These are phyloP conservation scores for Notolepis coatsorum DNA, from an alignment of 2,797 vertebrate species.

Conservation along the genomic window DNA sequence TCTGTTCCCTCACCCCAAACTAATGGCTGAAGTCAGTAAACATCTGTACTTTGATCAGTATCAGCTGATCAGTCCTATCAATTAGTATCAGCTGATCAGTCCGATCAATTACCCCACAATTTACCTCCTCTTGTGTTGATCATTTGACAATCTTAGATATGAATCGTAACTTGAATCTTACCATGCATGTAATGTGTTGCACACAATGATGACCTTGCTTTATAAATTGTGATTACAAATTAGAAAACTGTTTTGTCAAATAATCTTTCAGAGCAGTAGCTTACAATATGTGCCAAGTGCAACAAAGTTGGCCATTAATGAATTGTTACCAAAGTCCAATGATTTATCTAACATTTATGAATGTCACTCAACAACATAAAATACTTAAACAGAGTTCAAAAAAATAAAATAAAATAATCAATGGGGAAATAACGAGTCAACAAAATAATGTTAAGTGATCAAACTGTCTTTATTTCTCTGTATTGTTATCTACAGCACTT, in stretches of 20 bases:
- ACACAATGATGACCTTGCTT: background rate
- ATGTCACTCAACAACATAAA: slow-evolving; percentile 12
- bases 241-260: background rate
- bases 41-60: too few relatives aligned
- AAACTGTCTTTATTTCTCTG: slow-evolving; percentile 60
- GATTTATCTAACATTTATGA: slow-evolving; percentile 20
- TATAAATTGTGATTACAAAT: background rate
- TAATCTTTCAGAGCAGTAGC: background rate
- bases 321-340: slow-evolving; percentile 19
- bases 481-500: slow-evolving; percentile 42
- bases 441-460: slow-evolving; percentile 30
- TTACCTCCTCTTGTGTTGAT: too few relatives aligned
- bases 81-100: too few relatives aligned
- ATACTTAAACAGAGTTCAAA: background rate
- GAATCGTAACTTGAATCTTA: too few relatives aligned
- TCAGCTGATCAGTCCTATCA: too few relatives aligned
- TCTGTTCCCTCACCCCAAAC: too few relatives aligned
- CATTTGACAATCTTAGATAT: too few relatives aligned
- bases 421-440: background rate
- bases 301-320: background rate
- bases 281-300: slow-evolving; percentile 2
- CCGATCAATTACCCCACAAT: too few relatives aligned
- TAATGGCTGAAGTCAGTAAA: too few relatives aligned
- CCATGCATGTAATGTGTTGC: too few relatives aligned
- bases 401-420: background rate